Evolutionary conservation across 2,888 invertebrate species (phyloP), one percentile per base, ranked within the genome.

Genomic region (Lasiommata megera): DNA sequence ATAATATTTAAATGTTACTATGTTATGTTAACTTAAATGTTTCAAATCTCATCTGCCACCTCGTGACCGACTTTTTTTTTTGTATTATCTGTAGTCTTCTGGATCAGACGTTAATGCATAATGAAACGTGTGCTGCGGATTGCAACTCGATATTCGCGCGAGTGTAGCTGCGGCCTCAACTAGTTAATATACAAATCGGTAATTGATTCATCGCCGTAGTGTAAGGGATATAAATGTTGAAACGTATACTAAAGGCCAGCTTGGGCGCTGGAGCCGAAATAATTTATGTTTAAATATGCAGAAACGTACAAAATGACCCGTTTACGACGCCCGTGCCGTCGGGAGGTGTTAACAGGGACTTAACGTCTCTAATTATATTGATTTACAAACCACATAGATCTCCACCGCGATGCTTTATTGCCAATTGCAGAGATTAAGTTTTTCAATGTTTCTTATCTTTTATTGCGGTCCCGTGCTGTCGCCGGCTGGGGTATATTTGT

Each of bases 221-320:
- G 8, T 46, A 29, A 46, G 29, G 46, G 31, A 11, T 31, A 31
- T 31, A 46, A 44, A 44, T 11, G 44, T 44, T 29, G 16, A 28
- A 43, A 43, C 23, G 7, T 12, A 28, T 23, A 18, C n/a, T 12
- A 23, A 28, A 12, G 31, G 16, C 6, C 16, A 14, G 29, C 16
- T 9, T 17, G 38, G 40, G 11, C 16, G 17, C 40, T 52, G 16
- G 28, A 41, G 7, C 8, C 52, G 18, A 41, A 44, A 52, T 52
- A 77, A 76, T 75, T 74, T 75, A 73, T 76, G 73, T 76, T 70
- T 73, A 76, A 72, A 67, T 75, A 76, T 76, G 76, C 77, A 75
- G 71, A 75, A 70, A 68, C 68, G 68, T 71, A 72, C 71, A 69
- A 70, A 72, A 70, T 69, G 70, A 67, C 63, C 57, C 69, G 71